Percentiles rank a stretch among this genome's conserved stretches.
phyloP scores from a whole-genome alignment of 2,113 vertebrate species.

The Columba livia region DNA sequence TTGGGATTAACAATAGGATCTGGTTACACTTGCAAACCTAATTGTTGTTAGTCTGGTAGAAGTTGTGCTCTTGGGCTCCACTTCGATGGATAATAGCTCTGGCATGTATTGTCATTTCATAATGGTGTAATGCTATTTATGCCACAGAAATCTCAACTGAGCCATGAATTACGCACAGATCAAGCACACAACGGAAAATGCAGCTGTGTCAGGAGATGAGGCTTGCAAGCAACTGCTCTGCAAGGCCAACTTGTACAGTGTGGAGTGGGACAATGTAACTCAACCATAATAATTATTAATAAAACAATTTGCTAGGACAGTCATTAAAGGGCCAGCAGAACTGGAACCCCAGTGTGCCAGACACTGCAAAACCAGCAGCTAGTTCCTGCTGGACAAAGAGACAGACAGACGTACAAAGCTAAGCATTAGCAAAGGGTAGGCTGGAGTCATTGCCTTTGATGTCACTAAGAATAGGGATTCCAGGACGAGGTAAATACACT shows the following conservation, averaged over 20 bases:
- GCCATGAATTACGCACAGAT: background rate
- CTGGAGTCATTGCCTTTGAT: background rate
- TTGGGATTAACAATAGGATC: slow-evolving; percentile 38
- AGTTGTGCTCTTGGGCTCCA: background rate
- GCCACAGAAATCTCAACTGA: slow-evolving; percentile 44
- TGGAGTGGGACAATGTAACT: background rate
- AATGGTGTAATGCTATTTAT: slow-evolving; percentile 21
- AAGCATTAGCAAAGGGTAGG: background rate
- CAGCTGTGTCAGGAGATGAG: background rate
- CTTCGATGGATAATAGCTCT: background rate
- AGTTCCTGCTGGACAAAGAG: background rate
- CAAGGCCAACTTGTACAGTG: background rate
- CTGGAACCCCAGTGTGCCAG: background rate
- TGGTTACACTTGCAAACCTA: slow-evolving; percentile 42
- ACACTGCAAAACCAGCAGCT: background rate
- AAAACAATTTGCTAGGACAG: background rate
- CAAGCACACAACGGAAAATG: background rate
- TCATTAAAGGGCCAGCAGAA: background rate
- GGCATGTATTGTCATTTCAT: slow-evolving; percentile 43
- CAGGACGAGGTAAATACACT: background rate
- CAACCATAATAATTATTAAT: background rate
- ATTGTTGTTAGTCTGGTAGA: slow-evolving; percentile 30
- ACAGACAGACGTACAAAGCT: background rate
- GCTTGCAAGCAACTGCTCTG: background rate
- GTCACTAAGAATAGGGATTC: background rate